Evolutionary conservation across 1,140 invertebrate genomes (phyloP), one percentile per base, ranked within the genome.

Genomic region (Trichonephila inaurata): DNA sequence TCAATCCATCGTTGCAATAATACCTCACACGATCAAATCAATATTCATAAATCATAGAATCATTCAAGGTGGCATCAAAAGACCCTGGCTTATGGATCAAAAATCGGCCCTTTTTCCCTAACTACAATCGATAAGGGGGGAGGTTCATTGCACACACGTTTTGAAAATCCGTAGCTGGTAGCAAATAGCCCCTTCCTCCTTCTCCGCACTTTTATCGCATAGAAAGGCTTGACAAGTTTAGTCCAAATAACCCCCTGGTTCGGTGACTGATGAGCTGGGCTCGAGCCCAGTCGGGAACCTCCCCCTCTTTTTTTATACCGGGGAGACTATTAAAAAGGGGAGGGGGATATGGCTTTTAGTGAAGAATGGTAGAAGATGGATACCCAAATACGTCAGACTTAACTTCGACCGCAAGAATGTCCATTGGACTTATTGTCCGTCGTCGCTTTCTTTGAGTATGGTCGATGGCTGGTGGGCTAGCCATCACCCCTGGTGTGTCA

Each of bases 321-420:
- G n/a, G 40, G 10, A 19, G 12, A 19, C n/a, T 24, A 51, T 24
- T 51, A 58, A 58, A 91, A 81, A 81, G 21, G 62, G 44, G 69
- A 24, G 44, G 21, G 24, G 89, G 89, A 91, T 28, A 89, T 66
- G 88, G 61, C 44, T 44, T 89, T 89, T 89, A 89, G 62, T 8
- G 58, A 62, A 91, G 72, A 91, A 91, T 91, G 44, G 72, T 1
- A n/a, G 28, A 72, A 91, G 89, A 91, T 91, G 89, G 69, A 91
- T 91, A 91, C 40, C 60, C 89, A 61, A 91, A 91, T 82, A 91
- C 72, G 28, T 82, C 89, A 81, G 89, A 91, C 89, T 91, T 91
- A 91, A 91, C 89, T 89, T 28, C 51, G 58, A 91, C 89, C 89
- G 51, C 89, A 91, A 91, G 72, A 82, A 91, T 81, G 69, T 91